Evolutionary conservation across 2,113 vertebrate species (phyloP).

Genomic region (Periophthalmus modestus): DNA sequence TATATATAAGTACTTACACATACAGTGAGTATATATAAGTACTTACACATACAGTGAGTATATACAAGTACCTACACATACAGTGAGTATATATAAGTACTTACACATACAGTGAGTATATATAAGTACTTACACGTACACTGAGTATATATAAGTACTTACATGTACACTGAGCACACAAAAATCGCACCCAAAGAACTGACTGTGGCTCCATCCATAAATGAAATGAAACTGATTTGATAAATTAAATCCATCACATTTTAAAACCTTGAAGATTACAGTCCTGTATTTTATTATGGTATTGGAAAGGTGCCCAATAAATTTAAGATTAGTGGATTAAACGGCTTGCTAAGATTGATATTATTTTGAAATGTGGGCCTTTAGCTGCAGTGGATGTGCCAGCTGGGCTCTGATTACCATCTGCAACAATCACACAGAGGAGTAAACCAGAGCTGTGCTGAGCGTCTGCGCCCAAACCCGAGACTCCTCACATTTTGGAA

Average conservation of each 20-base stretch:
- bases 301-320: conserved; percentile 12
- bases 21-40: too few species aligned
- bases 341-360: conserved; percentile 37
- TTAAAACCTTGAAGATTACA: not conserved
- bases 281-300: conserved; percentile 8
- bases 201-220: not conserved
- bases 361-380: conserved; percentile 48
- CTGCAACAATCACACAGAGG: conserved; percentile 59
- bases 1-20: too few species aligned
- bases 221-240: not conserved
- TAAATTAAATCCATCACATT: not conserved
- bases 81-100: too few species aligned
- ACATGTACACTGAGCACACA: too few species aligned
- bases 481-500: conserved; percentile 41
- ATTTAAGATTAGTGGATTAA: conserved; percentile 38
- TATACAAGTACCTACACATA: too few species aligned
- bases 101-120: too few species aligned
- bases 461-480: conserved; percentile 41
- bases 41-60: too few species aligned
- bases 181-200: not conserved
- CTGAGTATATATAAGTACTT: too few species aligned
- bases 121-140: too few species aligned
- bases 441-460: conserved; percentile 42
- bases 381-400: conserved; percentile 35
- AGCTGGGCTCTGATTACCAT: conserved; percentile 64